A percentile compares a stretch with the other conserved stretches of the same genome.
Evolutionary conservation across 2,113 vertebrate species (phyloP).

Genomic region (Trochalopteron elliotii): DNA sequence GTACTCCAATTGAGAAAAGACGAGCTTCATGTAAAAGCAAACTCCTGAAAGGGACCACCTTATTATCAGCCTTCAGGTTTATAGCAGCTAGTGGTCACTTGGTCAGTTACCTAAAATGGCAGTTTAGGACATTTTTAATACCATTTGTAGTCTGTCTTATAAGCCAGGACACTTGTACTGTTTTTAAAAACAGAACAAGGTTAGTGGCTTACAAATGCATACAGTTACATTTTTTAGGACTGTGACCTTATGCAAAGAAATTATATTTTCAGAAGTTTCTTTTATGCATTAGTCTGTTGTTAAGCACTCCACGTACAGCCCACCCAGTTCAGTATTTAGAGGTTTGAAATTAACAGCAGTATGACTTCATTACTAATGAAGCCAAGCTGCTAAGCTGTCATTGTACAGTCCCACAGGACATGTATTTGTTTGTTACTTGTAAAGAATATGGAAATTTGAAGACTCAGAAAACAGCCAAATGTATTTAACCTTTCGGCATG

Average conservation of each 20-base stretch:
- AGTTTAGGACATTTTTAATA: background rate
- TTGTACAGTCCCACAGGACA: conserved; percentile 13
- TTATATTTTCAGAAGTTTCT: background rate
- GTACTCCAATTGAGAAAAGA: background rate
- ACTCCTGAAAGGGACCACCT: background rate
- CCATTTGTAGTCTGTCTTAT: background rate
- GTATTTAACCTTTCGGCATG: conserved; percentile 58
- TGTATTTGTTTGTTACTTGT: conserved; percentile 54
- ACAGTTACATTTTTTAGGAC: background rate
- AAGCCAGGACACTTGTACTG: background rate
- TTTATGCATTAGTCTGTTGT: background rate
- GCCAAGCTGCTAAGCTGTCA: conserved; percentile 9
- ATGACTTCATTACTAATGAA: conserved; percentile 12
- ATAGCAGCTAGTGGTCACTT: background rate
- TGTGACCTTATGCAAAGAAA: background rate
- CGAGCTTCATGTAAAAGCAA: background rate
- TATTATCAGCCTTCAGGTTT: background rate
- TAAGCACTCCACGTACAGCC: background rate
- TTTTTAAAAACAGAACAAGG: background rate
- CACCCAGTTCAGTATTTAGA: conserved; percentile 32
- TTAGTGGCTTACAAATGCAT: background rate
- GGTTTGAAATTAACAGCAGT: background rate
- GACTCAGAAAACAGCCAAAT: conserved; percentile 50
- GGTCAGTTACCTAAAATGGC: background rate
- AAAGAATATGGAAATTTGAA: conserved; percentile 50